A percentile compares a stretch with the other conserved stretches of the same genome.
These are phyloP conservation scores for Zaprionus taronus DNA, from an alignment of 1,140 invertebrate genomes.

Conservation along the genomic window DNA sequence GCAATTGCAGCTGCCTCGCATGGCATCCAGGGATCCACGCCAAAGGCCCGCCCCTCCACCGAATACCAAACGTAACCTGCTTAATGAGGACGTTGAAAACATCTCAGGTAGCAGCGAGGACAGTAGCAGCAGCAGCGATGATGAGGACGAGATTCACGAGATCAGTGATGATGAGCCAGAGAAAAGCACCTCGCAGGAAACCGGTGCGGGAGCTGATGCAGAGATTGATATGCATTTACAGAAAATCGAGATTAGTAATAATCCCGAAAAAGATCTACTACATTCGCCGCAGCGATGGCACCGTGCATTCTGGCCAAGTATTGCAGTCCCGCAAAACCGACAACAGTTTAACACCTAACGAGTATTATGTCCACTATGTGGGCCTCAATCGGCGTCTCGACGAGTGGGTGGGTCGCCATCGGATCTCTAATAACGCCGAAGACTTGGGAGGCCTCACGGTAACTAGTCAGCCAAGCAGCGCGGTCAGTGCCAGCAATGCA, in stretches of 20 bases:
- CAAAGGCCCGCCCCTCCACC: conserved; percentile 36
- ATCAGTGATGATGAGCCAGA: conserved; percentile 44
- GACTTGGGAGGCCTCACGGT: conserved; percentile 65
- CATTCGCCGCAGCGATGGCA: conserved; percentile 91
- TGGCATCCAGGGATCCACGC: conserved; percentile 41
- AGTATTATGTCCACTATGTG: conserved; percentile 99
- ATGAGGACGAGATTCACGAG: conserved; percentile 43
- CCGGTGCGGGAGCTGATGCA: conserved; percentile 14
- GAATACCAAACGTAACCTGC: conserved; percentile 28
- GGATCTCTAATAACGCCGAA: conserved; percentile 83
- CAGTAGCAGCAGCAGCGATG: conserved; percentile 25
- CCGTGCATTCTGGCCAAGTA: conserved; percentile 96
- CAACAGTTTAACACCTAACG: conserved; percentile 88
- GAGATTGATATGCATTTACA: conserved; percentile 26
- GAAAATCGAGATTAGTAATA: conserved; percentile 59
- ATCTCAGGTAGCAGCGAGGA: conserved; percentile 62
- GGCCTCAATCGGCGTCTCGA: conserved; percentile 97
- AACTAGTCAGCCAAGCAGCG: conserved; percentile 15
- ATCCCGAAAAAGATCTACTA: conserved; percentile 95
- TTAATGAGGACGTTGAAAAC: conserved; percentile 56
- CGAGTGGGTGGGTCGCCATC: conserved; percentile 96
- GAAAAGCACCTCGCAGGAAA: conserved; percentile 37
- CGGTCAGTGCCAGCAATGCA: neutral
- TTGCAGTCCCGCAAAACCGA: conserved; percentile 94
- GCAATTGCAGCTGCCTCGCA: neutral